These are phyloP conservation scores for Montipora capricornis DNA, from an alignment of 64 coral and sea anemone species.

Conservation along the genomic window DNA sequence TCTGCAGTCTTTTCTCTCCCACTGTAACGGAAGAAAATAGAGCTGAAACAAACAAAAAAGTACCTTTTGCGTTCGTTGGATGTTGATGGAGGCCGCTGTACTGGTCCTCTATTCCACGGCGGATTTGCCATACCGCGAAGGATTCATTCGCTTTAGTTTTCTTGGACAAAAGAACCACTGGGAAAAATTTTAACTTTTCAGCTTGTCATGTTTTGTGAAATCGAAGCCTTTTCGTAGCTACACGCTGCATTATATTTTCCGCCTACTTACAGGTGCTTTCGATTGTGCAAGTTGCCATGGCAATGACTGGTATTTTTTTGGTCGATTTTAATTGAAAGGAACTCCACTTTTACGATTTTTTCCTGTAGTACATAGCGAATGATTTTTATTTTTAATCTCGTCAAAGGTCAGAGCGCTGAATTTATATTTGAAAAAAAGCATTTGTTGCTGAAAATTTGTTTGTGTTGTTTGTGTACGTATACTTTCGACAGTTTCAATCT, in stretches of 20 bases:
- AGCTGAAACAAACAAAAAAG: constrained; percentile 1
- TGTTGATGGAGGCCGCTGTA: background rate
- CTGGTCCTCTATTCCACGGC: constrained; percentile 28
- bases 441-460: too few species aligned
- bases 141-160: constrained; percentile 5
- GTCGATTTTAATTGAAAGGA: background rate
- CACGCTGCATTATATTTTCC: constrained; percentile 22
- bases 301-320: background rate
- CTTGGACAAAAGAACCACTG: background rate
- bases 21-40: background rate
- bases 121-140: constrained; percentile 15
- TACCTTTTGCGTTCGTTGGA: constrained; percentile 42
- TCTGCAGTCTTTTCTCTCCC: background rate
- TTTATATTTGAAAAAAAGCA: too few species aligned
- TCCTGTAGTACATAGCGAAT: too few species aligned
- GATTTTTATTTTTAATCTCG: too few species aligned
- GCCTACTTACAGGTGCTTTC: constrained; percentile 30
- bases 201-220: constrained; percentile 2
- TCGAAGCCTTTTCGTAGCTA: background rate
- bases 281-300: constrained; percentile 6
- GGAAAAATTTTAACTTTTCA: background rate
- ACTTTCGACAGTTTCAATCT: too few species aligned
- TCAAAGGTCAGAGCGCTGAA: too few species aligned
- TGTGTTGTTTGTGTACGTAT: too few species aligned
- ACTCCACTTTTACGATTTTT: too few species aligned